Base-by-base conservation (phyloP, 2,888 invertebrate species). In the Ophraella communa region DNA sequence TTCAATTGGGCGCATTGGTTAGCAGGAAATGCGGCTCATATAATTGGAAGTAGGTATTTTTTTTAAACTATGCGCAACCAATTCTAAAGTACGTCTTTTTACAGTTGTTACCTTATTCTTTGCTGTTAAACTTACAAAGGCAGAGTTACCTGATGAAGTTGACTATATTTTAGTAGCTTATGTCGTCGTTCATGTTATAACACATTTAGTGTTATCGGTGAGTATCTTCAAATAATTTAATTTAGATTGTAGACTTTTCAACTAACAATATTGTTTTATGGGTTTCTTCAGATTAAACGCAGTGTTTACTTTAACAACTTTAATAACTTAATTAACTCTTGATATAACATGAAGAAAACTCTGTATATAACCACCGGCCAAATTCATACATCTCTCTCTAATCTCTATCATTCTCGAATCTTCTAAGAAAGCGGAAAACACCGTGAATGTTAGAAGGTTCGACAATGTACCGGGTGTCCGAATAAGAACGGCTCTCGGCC, bases 1-100 rank as follows among this genome's bases (percentile, higher is more conserved):
- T 96, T 96, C 85, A 97, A 96, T 84, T 96, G 96, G 95, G 81
- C 87, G 1, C 96, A 97, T 81, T 95, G 95, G 94, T 83, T 93
- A 55, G 87, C 90, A 45, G 97, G 97, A 45, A 96, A 96, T 81
- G 83, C 88, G 0, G 94, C 95, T 0, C 94, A 95, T 77, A 93
- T 95, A 71, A 84, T 94, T 73, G 94, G 90, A 80, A 92, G 95
- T 95, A 82, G 87, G 91, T 87, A 8, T 27, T 33, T 55, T 20
- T 17, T 17, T 49, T 51, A 55, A 18, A 27, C 18, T 30, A 1
- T 30, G n/a, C 11, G 30, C 3, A 10, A 14, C 5, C 18, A 21
- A 14, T 3, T n/a, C 7, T 18, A 17, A 51, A 24, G 23, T 44
- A 21, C 27, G 7, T 64, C 66, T 67, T 24, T 62, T 85, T 87